phyloP scores from a whole-genome alignment of 2,113 vertebrate species.

The Cyprinodon tularosa region DNA sequence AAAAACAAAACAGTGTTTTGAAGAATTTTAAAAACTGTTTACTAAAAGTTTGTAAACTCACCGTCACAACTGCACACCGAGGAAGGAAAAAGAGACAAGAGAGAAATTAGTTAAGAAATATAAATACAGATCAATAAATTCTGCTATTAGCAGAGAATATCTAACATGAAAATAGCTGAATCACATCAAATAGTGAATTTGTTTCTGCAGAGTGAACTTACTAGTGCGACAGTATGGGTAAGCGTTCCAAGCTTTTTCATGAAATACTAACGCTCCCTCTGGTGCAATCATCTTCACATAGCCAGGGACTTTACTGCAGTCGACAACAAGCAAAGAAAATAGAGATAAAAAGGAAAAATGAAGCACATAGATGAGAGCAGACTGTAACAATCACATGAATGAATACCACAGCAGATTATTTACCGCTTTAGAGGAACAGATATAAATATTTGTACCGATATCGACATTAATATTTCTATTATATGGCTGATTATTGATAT shows the following conservation, averaged over 20 bases:
- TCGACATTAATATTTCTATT: too few species aligned
- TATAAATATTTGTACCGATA: too few species aligned
- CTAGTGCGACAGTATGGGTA: conserved; percentile 98
- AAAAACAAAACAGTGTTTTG: too few species aligned
- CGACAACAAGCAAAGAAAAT: background rate
- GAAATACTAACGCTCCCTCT: conserved; percentile 95
- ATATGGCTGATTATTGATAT: too few species aligned
- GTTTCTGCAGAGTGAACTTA: conserved; percentile 69
- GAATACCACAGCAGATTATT: background rate
- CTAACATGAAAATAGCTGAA: background rate
- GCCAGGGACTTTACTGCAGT: conserved; percentile 91
- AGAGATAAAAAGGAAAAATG: background rate
- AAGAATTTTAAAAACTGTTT: background rate
- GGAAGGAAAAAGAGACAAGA: conserved; percentile 19
- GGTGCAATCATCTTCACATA: conserved; percentile 97
- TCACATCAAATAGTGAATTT: background rate
- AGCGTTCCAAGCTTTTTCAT: conserved; percentile 97
- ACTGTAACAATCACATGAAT: background rate
- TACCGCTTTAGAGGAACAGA: background rate
- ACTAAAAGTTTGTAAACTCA: conserved; percentile 76
- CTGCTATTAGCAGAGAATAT: background rate
- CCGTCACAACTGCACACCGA: conserved; percentile 89
- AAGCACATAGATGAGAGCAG: background rate
- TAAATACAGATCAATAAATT: background rate
- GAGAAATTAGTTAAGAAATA: conserved; percentile 18